Evolutionary conservation across 2,113 vertebrate genomes (phyloP).

Genomic region (Notothenia coriiceps): DNA sequence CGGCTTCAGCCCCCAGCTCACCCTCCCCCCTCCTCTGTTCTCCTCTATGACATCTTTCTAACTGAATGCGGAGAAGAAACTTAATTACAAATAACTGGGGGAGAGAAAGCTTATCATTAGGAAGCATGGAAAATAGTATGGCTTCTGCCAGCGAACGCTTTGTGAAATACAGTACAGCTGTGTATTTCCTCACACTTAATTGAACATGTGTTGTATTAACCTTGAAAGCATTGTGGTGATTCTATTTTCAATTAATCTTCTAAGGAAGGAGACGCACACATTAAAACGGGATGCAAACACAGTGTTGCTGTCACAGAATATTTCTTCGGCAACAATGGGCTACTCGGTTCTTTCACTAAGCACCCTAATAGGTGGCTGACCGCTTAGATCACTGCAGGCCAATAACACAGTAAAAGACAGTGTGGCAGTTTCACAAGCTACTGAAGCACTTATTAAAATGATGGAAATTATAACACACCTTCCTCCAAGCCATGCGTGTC

Average conservation of each 20-base stretch:
- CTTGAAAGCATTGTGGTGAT: slow-evolving; percentile 68
- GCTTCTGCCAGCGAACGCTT: slow-evolving; percentile 47
- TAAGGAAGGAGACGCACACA: slow-evolving; percentile 52
- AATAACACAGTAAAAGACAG: slow-evolving; percentile 16
- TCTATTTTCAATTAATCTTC: slow-evolving; percentile 77
- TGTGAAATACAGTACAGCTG: slow-evolving; percentile 50
- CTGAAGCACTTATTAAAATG: slow-evolving; percentile 48
- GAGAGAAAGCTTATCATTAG: slow-evolving; percentile 59
- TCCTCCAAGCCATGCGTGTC: slow-evolving; percentile 53
- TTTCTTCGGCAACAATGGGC: slow-evolving; percentile 55
- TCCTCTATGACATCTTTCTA: slow-evolving; percentile 65
- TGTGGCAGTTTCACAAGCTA: slow-evolving; percentile 37
- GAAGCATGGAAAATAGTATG: slow-evolving; percentile 44
- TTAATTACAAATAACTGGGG: slow-evolving; percentile 73
- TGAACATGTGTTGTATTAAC: slow-evolving; percentile 73
- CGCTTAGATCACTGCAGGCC: slow-evolving; percentile 48
- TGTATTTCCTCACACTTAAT: slow-evolving; percentile 58
- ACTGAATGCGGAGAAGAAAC: slow-evolving; percentile 67
- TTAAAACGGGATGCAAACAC: slow-evolving; percentile 58
- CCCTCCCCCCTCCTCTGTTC: slow-evolving; percentile 15
- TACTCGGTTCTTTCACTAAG: slow-evolving; percentile 5
- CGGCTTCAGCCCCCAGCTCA: slow-evolving; percentile 51
- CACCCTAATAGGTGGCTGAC: slow-evolving; percentile 50
- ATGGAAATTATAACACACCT: slow-evolving; percentile 48
- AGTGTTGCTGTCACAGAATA: slow-evolving; percentile 42